Conservation (phyloP, 2,888 invertebrate species). For the Scaptomyza caliginosa region DNA sequence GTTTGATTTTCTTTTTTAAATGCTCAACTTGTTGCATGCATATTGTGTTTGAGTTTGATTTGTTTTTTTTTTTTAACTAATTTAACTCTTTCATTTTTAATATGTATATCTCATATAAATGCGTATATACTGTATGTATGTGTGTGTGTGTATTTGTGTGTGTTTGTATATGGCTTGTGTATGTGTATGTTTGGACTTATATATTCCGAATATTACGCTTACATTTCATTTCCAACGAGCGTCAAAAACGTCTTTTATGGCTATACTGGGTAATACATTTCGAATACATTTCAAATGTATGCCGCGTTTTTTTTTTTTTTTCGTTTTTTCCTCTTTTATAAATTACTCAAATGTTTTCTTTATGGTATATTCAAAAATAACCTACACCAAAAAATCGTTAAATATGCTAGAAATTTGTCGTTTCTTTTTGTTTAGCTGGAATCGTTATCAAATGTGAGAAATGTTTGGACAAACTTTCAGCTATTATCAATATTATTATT, state of each 20-base stretch:
- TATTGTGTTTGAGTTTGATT: slow-evolving; percentile 36
- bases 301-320: slow-evolving; percentile 21
- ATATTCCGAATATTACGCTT: slow-evolving; percentile 47
- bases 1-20: slow-evolving; percentile 56
- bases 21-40: slow-evolving; percentile 71
- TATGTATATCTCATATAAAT: slow-evolving; percentile 59
- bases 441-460: slow-evolving; percentile 29
- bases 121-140: slow-evolving; percentile 49
- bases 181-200: slow-evolving; percentile 43
- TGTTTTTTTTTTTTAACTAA: slow-evolving; percentile 25
- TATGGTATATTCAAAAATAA: slow-evolving; percentile 46
- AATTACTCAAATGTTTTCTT: slow-evolving; percentile 35
- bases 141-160: slow-evolving; percentile 23
- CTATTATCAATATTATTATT: slow-evolving; percentile 44
- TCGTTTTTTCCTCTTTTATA: too few species aligned
- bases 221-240: slow-evolving; percentile 32
- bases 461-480: slow-evolving; percentile 44
- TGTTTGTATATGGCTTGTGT: slow-evolving; percentile 39
- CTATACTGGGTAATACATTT: slow-evolving; percentile 34
- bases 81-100: slow-evolving; percentile 38
- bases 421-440: slow-evolving; percentile 7
- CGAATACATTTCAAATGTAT: slow-evolving; percentile 71
- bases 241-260: slow-evolving; percentile 36
- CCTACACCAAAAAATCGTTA: slow-evolving; percentile 39
- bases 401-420: slow-evolving; percentile 23